Percentiles rank a stretch among this genome's conserved stretches.
phyloP scores from a whole-genome alignment of 2,113 vertebrate species.

The Tupaia tana region DNA sequence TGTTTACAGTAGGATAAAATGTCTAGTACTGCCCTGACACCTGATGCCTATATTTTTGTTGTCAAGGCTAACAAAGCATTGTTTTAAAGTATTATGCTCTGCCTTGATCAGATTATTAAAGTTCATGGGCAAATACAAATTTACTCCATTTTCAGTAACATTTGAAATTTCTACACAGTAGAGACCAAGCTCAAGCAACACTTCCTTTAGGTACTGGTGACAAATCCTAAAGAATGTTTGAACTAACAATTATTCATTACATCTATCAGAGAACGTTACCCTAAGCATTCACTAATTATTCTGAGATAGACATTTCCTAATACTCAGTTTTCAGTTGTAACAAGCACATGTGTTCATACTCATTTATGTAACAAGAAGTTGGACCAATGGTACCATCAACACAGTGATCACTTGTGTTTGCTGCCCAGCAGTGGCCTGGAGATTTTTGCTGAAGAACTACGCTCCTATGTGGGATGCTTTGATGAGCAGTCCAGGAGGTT shows the following conservation, averaged over 20 bases:
- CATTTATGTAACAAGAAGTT: background rate
- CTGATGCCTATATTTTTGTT: background rate
- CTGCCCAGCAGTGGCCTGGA: background rate
- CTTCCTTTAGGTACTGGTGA: background rate
- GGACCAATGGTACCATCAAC: background rate
- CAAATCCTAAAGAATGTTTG: constrained; percentile 18
- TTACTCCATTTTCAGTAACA: background rate
- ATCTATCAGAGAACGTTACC: background rate
- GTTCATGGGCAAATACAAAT: background rate
- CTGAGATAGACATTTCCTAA: background rate
- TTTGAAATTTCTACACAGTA: background rate
- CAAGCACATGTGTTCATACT: background rate
- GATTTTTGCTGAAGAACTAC: background rate
- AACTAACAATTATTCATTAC: constrained; percentile 13
- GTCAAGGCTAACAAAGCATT: background rate
- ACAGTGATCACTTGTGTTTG: background rate
- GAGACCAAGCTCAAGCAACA: background rate
- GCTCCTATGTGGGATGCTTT: background rate
- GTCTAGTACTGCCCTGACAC: background rate
- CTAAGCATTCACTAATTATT: constrained; percentile 35
- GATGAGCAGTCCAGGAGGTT: background rate
- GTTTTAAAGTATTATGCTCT: background rate
- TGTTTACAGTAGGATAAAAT: background rate
- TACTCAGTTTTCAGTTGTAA: background rate
- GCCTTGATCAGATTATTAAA: background rate